phyloP scores from a whole-genome alignment of 2,797 vertebrate genomes.

The Glyptemys insculpta region DNA sequence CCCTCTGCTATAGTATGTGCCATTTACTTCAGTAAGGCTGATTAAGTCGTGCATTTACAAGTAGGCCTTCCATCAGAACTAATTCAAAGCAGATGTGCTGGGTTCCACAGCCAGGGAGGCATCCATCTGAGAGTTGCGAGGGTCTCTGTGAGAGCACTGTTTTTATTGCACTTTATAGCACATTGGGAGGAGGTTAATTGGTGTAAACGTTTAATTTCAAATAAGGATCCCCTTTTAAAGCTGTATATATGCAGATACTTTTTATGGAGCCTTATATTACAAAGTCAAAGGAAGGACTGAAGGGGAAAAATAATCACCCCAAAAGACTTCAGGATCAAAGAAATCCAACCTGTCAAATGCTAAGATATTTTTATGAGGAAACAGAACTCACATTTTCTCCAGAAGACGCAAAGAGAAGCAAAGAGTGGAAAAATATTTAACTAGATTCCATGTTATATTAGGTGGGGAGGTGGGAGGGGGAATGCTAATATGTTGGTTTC shows the following conservation, averaged over 20 bases:
- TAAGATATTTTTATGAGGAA: constrained; percentile 80
- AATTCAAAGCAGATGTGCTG: constrained; percentile 95
- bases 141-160: constrained; percentile 64
- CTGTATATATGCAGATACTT: constrained; percentile 76
- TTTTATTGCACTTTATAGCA: constrained; percentile 69
- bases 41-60: constrained; percentile 91
- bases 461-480: constrained; percentile 46
- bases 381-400: constrained; percentile 79
- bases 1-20: constrained; percentile 76
- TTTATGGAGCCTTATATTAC: constrained; percentile 80
- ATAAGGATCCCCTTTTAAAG: constrained; percentile 78
- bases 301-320: constrained; percentile 64
- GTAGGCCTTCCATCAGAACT: constrained; percentile 84
- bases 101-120: constrained; percentile 89
- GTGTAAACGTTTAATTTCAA: constrained; percentile 81
- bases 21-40: constrained; percentile 83
- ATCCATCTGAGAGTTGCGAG: constrained; percentile 76
- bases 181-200: constrained; percentile 71
- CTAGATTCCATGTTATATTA: constrained; percentile 77
- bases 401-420: constrained; percentile 76
- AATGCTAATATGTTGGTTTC: constrained; percentile 68
- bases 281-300: constrained; percentile 62
- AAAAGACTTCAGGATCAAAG: constrained; percentile 78
- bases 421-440: constrained; percentile 79
- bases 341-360: constrained; percentile 77